Evolutionary conservation across 2,113 vertebrate genomes (phyloP).

Genomic region (Empidonax traillii): DNA sequence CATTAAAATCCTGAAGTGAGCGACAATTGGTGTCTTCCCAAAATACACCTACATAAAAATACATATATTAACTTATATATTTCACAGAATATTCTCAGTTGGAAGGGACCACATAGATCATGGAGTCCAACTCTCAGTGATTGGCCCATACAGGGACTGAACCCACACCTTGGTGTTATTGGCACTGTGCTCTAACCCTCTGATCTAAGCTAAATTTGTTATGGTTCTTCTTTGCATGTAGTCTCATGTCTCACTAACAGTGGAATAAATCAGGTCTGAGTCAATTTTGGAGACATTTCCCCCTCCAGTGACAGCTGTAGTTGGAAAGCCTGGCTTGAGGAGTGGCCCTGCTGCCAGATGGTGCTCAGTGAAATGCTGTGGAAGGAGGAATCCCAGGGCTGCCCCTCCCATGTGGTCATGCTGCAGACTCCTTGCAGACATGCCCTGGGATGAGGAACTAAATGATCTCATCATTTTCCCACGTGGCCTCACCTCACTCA

Average conservation of each 20-base stretch:
- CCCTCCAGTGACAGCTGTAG: background rate
- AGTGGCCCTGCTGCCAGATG: fast-evolving
- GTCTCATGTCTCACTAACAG: background rate
- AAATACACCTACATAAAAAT: background rate
- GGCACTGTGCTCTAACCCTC: background rate
- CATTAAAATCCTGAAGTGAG: background rate
- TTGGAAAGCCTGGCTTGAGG: background rate
- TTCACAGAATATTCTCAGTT: background rate
- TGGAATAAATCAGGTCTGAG: background rate
- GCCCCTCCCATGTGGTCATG: background rate
- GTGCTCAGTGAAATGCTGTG: background rate
- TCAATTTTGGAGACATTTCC: background rate
- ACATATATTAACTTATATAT: background rate
- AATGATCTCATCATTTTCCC: background rate
- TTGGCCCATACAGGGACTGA: background rate
- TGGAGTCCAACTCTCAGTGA: background rate
- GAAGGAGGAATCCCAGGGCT: background rate
- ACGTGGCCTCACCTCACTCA: background rate
- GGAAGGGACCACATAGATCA: background rate
- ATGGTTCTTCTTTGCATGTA: background rate
- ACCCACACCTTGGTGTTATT: background rate
- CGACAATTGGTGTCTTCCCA: background rate
- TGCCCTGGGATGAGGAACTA: background rate
- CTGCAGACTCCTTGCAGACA: background rate
- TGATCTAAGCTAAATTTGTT: background rate